These are phyloP conservation scores for Electrophaes corylata DNA, from an alignment of 2,888 invertebrate genomes.

Conservation along the genomic window DNA sequence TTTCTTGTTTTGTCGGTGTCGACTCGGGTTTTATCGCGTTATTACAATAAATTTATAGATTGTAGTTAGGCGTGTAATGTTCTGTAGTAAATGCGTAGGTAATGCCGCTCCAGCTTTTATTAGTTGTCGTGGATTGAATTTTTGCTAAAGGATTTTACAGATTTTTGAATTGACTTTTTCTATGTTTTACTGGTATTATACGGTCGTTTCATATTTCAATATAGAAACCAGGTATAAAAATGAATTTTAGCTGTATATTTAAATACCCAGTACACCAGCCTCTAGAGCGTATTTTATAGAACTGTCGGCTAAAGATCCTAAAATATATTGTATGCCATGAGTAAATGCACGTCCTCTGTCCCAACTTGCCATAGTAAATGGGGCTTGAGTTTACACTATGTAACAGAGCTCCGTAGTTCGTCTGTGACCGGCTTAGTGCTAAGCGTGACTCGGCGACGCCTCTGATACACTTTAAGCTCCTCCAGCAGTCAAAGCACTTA, in stretches of 20 bases:
- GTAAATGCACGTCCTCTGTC: conserved; percentile 21
- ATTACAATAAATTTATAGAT: conserved; percentile 55
- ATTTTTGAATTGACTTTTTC: neutral
- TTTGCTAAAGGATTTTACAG: conserved; percentile 3
- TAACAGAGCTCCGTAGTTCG: conserved; percentile 38
- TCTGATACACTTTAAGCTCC: conserved; percentile 46
- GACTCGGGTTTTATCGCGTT: conserved; percentile 54
- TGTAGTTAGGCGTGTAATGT: conserved; percentile 48
- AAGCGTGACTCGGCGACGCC: conserved; percentile 44
- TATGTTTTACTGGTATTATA: neutral
- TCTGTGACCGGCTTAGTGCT: conserved; percentile 42
- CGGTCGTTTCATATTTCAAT: neutral
- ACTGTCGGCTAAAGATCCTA: neutral
- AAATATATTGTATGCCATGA: neutral
- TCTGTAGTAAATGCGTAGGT: conserved; percentile 40
- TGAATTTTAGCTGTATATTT: neutral
- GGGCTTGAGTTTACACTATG: conserved; percentile 38
- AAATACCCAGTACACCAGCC: neutral
- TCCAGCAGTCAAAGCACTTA: conserved; percentile 45
- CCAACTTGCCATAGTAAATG: conserved; percentile 37
- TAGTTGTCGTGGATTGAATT: conserved; percentile 30
- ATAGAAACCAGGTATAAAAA: neutral
- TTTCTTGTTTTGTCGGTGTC: conserved; percentile 54
- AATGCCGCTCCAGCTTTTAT: conserved; percentile 31
- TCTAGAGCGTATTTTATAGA: neutral